Percentiles rank a stretch among this genome's conserved stretches.
Evolutionary conservation across 2,888 invertebrate species (phyloP).

Genomic region (Myopa tessellatipennis): DNA sequence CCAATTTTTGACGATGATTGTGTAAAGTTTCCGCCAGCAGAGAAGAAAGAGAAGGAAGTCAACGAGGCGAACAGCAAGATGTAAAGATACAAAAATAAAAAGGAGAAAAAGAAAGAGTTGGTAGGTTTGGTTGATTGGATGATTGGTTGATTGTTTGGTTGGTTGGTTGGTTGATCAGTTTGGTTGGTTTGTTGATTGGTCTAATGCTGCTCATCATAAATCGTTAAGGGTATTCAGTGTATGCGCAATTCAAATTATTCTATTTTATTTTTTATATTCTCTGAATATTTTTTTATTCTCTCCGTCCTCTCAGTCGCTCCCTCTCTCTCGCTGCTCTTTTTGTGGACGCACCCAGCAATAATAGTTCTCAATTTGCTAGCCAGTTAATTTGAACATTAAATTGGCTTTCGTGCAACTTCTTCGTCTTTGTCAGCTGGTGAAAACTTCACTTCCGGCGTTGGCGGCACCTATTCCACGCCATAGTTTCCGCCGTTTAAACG

Average conservation of each 20-base stretch:
- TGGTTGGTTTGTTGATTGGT: too few species aligned
- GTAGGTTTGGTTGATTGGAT: too few species aligned
- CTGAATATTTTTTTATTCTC: not conserved
- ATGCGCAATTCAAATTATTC: slow-evolving; percentile 42
- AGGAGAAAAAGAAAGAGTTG: not conserved
- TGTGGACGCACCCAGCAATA: slow-evolving; percentile 11
- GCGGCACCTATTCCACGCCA: slow-evolving; percentile 7
- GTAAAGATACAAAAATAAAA: not conserved
- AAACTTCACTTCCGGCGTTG: slow-evolving; percentile 19
- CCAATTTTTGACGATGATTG: slow-evolving; percentile 41
- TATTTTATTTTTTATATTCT: too few species aligned
- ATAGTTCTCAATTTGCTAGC: slow-evolving; percentile 41
- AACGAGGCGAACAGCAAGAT: not conserved
- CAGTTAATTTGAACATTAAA: slow-evolving; percentile 44
- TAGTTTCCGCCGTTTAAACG: slow-evolving; percentile 6
- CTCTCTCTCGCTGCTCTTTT: not conserved
- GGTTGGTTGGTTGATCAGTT: too few species aligned
- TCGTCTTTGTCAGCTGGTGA: slow-evolving; percentile 22
- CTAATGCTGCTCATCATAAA: slow-evolving; percentile 23
- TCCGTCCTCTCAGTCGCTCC: not conserved
- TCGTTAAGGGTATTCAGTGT: slow-evolving; percentile 32
- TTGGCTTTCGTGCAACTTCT: slow-evolving; percentile 35
- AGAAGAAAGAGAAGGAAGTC: not conserved
- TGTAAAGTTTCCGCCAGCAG: not conserved
- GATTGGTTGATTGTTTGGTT: too few species aligned